Evolutionary conservation across 2,113 vertebrate genomes (phyloP).

Genomic region (Psilopogon haemacephalus): DNA sequence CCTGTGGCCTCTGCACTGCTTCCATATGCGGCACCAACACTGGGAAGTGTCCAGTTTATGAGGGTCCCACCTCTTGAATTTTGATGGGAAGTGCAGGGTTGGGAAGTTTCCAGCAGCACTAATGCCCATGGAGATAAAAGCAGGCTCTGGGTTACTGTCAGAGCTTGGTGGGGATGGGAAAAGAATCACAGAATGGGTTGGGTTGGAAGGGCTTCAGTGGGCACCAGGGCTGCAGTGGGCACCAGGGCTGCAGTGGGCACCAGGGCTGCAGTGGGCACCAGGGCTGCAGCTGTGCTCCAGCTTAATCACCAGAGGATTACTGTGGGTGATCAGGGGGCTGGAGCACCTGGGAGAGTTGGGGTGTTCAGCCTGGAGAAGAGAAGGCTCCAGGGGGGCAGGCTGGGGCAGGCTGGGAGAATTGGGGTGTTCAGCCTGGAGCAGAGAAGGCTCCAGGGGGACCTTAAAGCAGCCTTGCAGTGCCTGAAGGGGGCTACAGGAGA

Average conservation of each 20-base stretch:
- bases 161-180: background rate
- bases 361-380: too few relatives aligned
- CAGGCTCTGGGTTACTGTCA: background rate
- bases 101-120: background rate
- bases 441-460: too few relatives aligned
- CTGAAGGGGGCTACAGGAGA: too few relatives aligned
- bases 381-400: too few relatives aligned
- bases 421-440: too few relatives aligned
- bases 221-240: fast-evolving
- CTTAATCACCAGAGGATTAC: background rate
- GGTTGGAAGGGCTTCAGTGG: background rate
- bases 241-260: fast-evolving
- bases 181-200: background rate
- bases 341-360: background rate
- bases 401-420: too few relatives aligned
- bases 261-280: fast-evolving
- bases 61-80: conserved; percentile 1
- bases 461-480: too few relatives aligned
- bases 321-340: background rate
- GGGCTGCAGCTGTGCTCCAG: background rate
- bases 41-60: background rate
- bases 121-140: conserved; percentile 39
- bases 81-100: background rate
- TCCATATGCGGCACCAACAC: background rate
- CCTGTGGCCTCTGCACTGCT: background rate